Percentiles rank a stretch among this genome's conserved stretches.
Conservation (phyloP, 2,113 vertebrate species). For the Scopus umbretta region DNA sequence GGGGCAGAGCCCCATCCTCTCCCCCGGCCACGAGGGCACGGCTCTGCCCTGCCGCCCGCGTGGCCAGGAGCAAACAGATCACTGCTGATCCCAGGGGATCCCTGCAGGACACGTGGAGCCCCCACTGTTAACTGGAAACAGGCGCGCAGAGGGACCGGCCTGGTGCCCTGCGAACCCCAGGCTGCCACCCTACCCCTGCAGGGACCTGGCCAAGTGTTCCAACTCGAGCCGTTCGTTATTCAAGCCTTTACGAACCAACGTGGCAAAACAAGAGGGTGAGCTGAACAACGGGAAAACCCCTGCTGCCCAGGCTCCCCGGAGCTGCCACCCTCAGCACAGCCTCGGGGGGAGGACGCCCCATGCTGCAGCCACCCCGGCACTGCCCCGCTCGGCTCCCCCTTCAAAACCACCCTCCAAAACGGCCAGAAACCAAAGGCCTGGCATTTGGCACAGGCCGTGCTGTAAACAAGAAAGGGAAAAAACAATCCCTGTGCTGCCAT, state of each 20-base stretch:
- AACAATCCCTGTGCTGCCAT: neutral
- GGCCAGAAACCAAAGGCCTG: neutral
- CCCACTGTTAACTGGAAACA: fast-evolving
- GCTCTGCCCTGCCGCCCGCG: neutral
- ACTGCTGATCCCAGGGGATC: neutral
- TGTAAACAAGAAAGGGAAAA: neutral
- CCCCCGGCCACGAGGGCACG: neutral
- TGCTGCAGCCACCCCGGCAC: neutral
- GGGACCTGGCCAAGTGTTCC: neutral
- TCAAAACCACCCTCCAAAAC: neutral
- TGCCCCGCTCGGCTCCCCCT: neutral
- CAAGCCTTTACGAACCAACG: neutral
- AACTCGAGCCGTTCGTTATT: fast-evolving
- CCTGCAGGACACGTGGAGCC: neutral
- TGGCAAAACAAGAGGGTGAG: neutral
- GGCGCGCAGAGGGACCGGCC: fast-evolving
- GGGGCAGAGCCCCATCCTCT: neutral
- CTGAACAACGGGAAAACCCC: neutral
- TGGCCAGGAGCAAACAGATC: neutral
- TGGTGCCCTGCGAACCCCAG: neutral
- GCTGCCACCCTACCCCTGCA: neutral
- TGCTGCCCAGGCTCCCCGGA: fast-evolving
- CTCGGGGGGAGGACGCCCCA: neutral
- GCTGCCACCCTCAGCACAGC: neutral
- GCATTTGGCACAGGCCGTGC: neutral